A percentile compares a stretch with the other conserved stretches of the same genome.
These are phyloP conservation scores for Clunio marinus DNA, from an alignment of 2,888 invertebrate species.

Conservation along the genomic window DNA sequence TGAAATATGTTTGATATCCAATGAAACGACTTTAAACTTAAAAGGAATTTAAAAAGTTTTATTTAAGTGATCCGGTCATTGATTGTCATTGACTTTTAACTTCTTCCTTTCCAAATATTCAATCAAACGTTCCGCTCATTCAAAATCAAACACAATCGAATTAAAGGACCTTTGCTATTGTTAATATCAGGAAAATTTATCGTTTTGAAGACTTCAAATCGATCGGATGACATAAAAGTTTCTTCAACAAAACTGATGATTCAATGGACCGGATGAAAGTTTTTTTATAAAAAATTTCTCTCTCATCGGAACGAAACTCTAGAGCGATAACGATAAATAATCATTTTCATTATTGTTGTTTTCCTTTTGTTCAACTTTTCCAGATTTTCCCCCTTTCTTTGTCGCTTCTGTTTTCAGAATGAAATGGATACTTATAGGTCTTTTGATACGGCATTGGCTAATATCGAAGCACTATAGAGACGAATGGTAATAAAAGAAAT, in stretches of 20 bases:
- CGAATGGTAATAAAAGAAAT: too few species aligned
- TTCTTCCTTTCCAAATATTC: not conserved
- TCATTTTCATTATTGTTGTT: constrained; percentile 25
- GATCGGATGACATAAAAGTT: not conserved
- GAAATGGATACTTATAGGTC: too few species aligned
- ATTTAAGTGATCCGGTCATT: too few species aligned
- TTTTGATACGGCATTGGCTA: too few species aligned
- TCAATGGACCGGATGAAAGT: constrained; percentile 23
- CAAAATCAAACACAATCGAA: not conserved
- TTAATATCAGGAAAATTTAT: not conserved
- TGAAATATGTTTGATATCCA: too few species aligned
- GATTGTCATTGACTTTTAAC: not conserved
- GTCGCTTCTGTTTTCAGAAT: too few species aligned
- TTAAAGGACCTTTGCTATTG: not conserved
- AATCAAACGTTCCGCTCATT: constrained; percentile 27
- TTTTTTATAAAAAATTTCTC: not conserved
- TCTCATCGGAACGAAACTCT: not conserved
- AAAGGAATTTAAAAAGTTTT: too few species aligned
- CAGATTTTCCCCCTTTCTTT: too few species aligned
- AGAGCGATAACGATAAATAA: constrained; percentile 14
- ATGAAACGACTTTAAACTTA: too few species aligned
- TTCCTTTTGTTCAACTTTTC: not conserved
- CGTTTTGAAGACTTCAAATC: not conserved
- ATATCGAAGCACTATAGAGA: too few species aligned
- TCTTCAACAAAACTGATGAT: not conserved